These are phyloP conservation scores for Chrysochloris asiatica DNA, from an alignment of 2,113 vertebrate genomes.

Conservation along the genomic window DNA sequence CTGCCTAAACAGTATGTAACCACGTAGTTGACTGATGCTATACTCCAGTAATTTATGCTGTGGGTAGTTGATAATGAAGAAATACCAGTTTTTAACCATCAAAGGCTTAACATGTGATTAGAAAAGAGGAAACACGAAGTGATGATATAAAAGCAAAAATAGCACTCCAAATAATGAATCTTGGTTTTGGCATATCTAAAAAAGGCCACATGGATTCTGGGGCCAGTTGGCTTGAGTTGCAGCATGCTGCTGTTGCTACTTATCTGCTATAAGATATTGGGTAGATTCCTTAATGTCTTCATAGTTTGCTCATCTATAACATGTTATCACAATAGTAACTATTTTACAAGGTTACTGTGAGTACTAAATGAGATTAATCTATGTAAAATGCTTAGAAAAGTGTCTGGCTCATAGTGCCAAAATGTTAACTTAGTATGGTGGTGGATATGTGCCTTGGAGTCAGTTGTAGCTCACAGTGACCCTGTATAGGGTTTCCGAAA, in stretches of 20 bases:
- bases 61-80: not conserved
- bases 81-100: not conserved
- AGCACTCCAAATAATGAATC: not conserved
- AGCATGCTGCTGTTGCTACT: not conserved
- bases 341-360: not conserved
- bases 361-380: not conserved
- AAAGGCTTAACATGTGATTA: not conserved
- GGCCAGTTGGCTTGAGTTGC: not conserved
- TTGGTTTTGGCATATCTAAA: not conserved
- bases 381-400: not conserved
- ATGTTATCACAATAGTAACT: not conserved
- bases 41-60: not conserved
- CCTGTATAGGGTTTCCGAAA: no score
- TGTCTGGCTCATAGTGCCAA: not conserved
- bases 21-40: not conserved
- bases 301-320: not conserved
- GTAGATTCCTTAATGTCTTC: not conserved
- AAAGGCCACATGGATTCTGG: not conserved
- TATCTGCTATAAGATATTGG: not conserved
- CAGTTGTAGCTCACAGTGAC: no score
- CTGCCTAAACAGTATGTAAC: not conserved
- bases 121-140: not conserved
- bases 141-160: not conserved
- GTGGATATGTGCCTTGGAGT: no score
- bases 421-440: no score